Conservation (phyloP, 37 sponge, comb jelly and placozoan genomes). For the Cliona cf. orientalis region DNA sequence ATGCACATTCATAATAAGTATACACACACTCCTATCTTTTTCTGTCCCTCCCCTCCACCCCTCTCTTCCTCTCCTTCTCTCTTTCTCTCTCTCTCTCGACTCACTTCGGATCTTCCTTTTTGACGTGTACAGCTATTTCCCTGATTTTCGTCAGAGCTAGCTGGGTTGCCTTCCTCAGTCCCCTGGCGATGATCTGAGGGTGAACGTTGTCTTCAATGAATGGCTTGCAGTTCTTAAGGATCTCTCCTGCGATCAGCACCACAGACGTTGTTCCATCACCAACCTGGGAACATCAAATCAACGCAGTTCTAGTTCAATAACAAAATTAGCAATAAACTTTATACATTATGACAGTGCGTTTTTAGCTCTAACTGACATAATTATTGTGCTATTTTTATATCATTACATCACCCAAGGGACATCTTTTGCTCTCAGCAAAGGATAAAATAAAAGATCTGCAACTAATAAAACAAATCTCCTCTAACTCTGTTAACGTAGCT, state of each 20-base stretch:
- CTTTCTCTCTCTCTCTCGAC: not conserved
- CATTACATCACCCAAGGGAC: no score
- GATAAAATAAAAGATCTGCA: no score
- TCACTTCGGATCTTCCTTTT: constrained; percentile 87
- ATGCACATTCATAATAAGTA: not conserved
- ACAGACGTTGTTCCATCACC: constrained; percentile 99
- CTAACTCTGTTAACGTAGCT: no score
- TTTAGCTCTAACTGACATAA: no score
- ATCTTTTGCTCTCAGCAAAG: no score
- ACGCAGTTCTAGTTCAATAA: no score
- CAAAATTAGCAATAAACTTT: no score
- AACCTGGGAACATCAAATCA: constrained; percentile 58
- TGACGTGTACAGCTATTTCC: constrained; percentile 89
- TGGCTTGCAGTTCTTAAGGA: constrained; percentile 93
- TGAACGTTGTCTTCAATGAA: constrained; percentile 98
- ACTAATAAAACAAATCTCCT: no score
- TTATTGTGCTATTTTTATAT: no score
- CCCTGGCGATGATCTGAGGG: constrained; percentile 93
- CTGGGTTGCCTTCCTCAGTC: constrained; percentile 83
- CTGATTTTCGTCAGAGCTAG: constrained; percentile 77
- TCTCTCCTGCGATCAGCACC: constrained; percentile 94
- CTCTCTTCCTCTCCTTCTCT: not conserved
- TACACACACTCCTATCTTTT: not conserved
- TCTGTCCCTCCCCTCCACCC: not conserved
- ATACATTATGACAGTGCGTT: no score